A percentile compares a stretch with the other conserved stretches of the same genome.
Evolutionary conservation across 2,113 vertebrate species (phyloP).

Genomic region (Nestor notabilis): DNA sequence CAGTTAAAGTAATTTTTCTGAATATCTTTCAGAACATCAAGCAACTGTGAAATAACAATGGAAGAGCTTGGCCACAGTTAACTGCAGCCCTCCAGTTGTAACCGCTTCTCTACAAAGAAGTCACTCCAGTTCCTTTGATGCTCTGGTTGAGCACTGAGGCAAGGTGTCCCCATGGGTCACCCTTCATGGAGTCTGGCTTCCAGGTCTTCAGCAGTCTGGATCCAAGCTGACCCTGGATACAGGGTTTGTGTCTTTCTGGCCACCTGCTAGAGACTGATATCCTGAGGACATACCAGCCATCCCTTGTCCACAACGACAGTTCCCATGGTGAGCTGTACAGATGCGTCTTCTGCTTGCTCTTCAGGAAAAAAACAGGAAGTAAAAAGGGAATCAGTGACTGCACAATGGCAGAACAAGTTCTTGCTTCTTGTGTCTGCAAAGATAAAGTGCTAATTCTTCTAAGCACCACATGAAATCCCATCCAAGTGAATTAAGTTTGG

Average conservation of each 20-base stretch:
- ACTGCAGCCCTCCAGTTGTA: conserved; percentile 34
- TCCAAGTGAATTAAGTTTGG: background rate
- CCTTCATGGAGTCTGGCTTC: background rate
- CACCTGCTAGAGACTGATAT: background rate
- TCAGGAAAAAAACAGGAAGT: background rate
- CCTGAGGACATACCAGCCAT: rapidly evolving
- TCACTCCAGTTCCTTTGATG: background rate
- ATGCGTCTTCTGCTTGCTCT: background rate
- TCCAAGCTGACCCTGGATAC: background rate
- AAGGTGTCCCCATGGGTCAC: background rate
- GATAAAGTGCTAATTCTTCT: conserved; percentile 9
- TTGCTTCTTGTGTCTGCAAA: background rate
- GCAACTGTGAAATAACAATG: conserved; percentile 60
- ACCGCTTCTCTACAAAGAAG: conserved; percentile 1
- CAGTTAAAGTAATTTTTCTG: conserved; percentile 47
- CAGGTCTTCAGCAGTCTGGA: background rate
- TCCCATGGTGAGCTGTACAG: background rate
- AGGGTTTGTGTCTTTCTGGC: background rate
- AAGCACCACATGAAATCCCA: background rate
- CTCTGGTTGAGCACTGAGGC: background rate
- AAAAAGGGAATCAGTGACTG: background rate
- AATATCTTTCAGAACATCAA: conserved; percentile 66
- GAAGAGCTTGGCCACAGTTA: background rate
- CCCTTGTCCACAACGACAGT: background rate
- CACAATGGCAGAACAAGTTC: background rate